These are phyloP conservation scores for Pogona vitticeps DNA, from an alignment of 2,113 vertebrate genomes.

Conservation along the genomic window DNA sequence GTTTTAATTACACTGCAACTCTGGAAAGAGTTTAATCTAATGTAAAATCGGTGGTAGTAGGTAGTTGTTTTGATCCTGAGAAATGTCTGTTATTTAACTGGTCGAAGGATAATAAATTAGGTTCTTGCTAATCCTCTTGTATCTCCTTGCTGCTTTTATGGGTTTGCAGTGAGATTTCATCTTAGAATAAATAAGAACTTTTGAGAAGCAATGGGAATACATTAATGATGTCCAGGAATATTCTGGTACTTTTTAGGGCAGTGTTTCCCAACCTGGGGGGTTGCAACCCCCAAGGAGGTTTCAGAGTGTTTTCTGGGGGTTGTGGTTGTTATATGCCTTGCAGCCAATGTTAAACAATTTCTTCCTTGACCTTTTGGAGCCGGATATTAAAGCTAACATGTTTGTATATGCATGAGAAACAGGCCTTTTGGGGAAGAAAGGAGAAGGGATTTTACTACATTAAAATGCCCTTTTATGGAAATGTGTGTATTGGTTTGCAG, in stretches of 20 bases:
- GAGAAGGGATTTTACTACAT: too few species aligned
- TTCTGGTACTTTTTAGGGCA: neutral
- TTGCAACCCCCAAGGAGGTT: too few species aligned
- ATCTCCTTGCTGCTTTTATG: neutral
- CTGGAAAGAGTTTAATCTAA: constrained; percentile 35
- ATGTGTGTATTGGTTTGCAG: too few species aligned
- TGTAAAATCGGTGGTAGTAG: constrained; percentile 31
- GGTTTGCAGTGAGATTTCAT: neutral
- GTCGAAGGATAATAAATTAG: neutral
- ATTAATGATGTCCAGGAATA: neutral
- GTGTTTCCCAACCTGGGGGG: too few species aligned
- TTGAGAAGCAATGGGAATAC: neutral
- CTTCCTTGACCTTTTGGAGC: too few species aligned
- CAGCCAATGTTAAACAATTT: too few species aligned
- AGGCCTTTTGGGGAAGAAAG: too few species aligned
- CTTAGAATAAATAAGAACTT: neutral
- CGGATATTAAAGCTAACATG: too few species aligned
- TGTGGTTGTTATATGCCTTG: too few species aligned
- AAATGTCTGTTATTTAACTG: neutral
- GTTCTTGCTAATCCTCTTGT: neutral
- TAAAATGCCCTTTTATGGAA: too few species aligned
- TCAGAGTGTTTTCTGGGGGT: too few species aligned
- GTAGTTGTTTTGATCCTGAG: neutral
- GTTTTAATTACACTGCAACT: constrained; percentile 44
- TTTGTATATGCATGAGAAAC: too few species aligned